Conservation (phyloP, 2,113 vertebrate genomes). For the rat (Rattus norvegicus) region GRCr8 NC_086025.1:132883501-132884000, state of each 20-base stretch:
- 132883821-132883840: too few relatives aligned
- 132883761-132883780: background rate
- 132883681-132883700: background rate
- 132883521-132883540: background rate
- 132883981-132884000: background rate
- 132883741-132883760: background rate
- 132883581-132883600: background rate
- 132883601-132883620: background rate
- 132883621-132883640: background rate
- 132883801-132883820: background rate
- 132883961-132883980: background rate
- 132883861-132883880: too few relatives aligned
- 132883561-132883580: background rate
- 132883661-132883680: background rate
- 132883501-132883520: background rate
- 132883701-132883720: background rate
- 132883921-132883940: background rate
- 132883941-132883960: background rate
- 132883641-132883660: background rate
- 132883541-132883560: background rate
- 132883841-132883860: too few relatives aligned
- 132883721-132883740: background rate
- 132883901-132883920: background rate
- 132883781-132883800: background rate
- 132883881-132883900: background rate